phyloP scores from a whole-genome alignment of 2,113 vertebrate species.

The human region GRCh38 chr20:46070501-46071000 shows the following conservation, averaged over 20 bases:
- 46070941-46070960: background rate
- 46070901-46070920: conserved; percentile 40
- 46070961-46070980: conserved; percentile 44
- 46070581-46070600: conserved; percentile 48
- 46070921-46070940: conserved; percentile 37
- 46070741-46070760: conserved; percentile 5
- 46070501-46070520: conserved; percentile 88
- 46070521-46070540: conserved; percentile 87
- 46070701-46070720: conserved; percentile 43
- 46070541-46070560: conserved; percentile 73
- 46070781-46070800: background rate
- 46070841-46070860: conserved; percentile 26
- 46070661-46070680: conserved; percentile 43
- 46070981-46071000: background rate
- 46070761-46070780: background rate
- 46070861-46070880: background rate
- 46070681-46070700: conserved; percentile 13
- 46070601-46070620: conserved; percentile 41
- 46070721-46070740: conserved; percentile 27
- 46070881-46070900: conserved; percentile 4
- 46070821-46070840: conserved; percentile 21
- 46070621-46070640: conserved; percentile 58
- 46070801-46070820: conserved; percentile 34
- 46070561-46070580: conserved; percentile 31
- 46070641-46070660: conserved; percentile 29